Percentiles rank a stretch among this genome's conserved stretches.
These are phyloP conservation scores for Druceiella hillmani DNA, from an alignment of 2,888 invertebrate genomes.

Conservation along the genomic window DNA sequence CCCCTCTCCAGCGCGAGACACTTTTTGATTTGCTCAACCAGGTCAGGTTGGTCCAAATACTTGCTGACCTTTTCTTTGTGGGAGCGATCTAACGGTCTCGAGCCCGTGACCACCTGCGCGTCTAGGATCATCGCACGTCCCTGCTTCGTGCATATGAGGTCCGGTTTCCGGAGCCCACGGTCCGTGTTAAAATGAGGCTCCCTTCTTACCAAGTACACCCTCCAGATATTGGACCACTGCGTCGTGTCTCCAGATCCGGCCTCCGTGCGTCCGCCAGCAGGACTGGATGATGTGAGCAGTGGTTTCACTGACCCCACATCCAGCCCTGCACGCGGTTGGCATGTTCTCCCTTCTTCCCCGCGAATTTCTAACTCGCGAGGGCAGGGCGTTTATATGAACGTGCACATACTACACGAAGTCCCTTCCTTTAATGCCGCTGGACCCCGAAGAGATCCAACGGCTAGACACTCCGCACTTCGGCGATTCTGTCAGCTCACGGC, in stretches of 20 bases:
- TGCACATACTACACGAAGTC: slow-evolving; percentile 29
- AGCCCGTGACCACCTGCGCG: slow-evolving; percentile 30
- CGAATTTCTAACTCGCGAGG: slow-evolving; percentile 25
- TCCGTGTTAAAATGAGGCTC: slow-evolving; percentile 26
- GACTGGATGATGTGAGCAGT: slow-evolving; percentile 28
- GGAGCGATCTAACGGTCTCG: slow-evolving; percentile 21
- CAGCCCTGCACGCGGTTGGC: slow-evolving; percentile 24
- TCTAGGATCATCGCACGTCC: slow-evolving; percentile 28
- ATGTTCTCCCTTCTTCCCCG: slow-evolving; percentile 21
- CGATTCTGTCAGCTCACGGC: slow-evolving; percentile 19
- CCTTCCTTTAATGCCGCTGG: no score
- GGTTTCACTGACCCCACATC: slow-evolving; percentile 26
- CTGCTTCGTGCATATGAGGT: slow-evolving; percentile 25
- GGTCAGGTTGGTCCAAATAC: slow-evolving; percentile 23
- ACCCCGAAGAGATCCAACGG: slow-evolving; percentile 5
- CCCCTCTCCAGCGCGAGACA: no score
- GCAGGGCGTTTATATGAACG: slow-evolving; percentile 28
- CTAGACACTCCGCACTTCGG: neutral
- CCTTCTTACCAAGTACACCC: slow-evolving; percentile 22
- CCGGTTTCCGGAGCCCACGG: slow-evolving; percentile 28
- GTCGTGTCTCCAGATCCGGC: slow-evolving; percentile 29
- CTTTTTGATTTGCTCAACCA: slow-evolving; percentile 21
- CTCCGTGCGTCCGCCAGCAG: slow-evolving; percentile 31
- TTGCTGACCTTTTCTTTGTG: slow-evolving; percentile 25
- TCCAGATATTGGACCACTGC: slow-evolving; percentile 24